Evolutionary conservation across 1,140 invertebrate genomes (phyloP).

Genomic region (Meloidogyne floridensis): DNA sequence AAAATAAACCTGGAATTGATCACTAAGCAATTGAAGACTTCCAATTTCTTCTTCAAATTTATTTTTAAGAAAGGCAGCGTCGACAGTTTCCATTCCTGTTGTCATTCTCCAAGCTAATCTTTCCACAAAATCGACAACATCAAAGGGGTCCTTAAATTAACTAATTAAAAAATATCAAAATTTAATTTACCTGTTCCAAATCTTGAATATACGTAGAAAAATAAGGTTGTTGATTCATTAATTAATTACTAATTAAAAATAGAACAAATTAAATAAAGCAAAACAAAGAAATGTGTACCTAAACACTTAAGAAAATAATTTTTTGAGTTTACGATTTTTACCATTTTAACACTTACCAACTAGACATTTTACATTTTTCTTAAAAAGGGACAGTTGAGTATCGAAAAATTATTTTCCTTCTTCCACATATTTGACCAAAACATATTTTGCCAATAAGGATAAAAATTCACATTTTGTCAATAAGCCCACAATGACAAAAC

Average conservation of each 20-base stretch:
- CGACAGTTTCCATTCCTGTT: conserved; percentile 69
- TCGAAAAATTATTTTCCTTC: too few relatives aligned
- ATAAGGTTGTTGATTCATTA: conserved; percentile 50
- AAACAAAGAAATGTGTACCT: background rate
- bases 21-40: conserved; percentile 58
- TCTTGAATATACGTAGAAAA: conserved; percentile 64
- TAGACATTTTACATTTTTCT: too few relatives aligned
- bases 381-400: too few relatives aligned
- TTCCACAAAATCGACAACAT: conserved; percentile 95
- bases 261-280: background rate
- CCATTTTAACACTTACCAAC: too few relatives aligned
- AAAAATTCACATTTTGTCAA: too few relatives aligned
- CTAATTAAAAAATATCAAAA: conserved; percentile 8
- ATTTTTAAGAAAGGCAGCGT: conserved; percentile 56
- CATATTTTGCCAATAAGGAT: too few relatives aligned
- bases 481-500: too few relatives aligned
- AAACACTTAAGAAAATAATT: too few relatives aligned
- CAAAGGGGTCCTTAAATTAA: conserved; percentile 80
- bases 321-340: too few relatives aligned
- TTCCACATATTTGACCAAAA: too few relatives aligned
- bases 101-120: conserved; percentile 89
- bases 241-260: conserved; percentile 2
- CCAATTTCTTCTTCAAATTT: conserved; percentile 65
- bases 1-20: conserved; percentile 54
- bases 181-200: conserved; percentile 57